phyloP scores from a whole-genome alignment of 1,140 invertebrate species.

The Apis cerana region DNA sequence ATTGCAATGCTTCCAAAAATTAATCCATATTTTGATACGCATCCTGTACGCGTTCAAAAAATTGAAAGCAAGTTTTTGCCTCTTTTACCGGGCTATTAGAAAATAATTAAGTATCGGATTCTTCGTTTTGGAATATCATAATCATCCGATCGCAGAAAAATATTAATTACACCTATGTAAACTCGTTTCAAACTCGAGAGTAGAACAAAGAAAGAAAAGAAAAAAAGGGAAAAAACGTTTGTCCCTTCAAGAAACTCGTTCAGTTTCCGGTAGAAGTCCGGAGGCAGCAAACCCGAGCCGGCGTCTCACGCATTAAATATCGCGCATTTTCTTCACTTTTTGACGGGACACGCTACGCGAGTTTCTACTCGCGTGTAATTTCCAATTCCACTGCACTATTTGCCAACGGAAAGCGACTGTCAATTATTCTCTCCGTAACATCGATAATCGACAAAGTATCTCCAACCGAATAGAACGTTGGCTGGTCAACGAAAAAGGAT shows the following conservation, averaged over 20 bases:
- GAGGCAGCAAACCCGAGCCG: not conserved
- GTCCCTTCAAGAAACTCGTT: constrained; percentile 6
- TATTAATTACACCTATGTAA: not conserved
- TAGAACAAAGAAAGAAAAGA: not conserved
- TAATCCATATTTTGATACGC: no score
- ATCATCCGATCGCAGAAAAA: rapidly evolving
- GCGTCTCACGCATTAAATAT: not conserved
- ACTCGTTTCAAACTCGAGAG: not conserved
- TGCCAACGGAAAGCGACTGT: constrained; percentile 9
- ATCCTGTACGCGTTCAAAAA: no score
- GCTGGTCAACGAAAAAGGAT: no score
- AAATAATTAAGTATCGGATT: not conserved
- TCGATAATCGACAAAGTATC: not conserved
- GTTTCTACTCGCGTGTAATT: constrained; percentile 17
- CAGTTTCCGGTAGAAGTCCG: not conserved
- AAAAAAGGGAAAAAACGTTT: not conserved
- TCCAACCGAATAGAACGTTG: not conserved
- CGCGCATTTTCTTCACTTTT: not conserved
- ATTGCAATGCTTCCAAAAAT: no score
- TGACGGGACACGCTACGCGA: not conserved
- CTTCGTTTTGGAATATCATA: not conserved
- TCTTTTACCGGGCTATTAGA: no score
- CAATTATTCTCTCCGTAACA: constrained; percentile 18
- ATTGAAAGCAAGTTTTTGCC: no score
- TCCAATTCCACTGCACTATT: constrained; percentile 17